Conservation (phyloP, 2,113 vertebrate genomes). For the Notiomystis cincta region DNA sequence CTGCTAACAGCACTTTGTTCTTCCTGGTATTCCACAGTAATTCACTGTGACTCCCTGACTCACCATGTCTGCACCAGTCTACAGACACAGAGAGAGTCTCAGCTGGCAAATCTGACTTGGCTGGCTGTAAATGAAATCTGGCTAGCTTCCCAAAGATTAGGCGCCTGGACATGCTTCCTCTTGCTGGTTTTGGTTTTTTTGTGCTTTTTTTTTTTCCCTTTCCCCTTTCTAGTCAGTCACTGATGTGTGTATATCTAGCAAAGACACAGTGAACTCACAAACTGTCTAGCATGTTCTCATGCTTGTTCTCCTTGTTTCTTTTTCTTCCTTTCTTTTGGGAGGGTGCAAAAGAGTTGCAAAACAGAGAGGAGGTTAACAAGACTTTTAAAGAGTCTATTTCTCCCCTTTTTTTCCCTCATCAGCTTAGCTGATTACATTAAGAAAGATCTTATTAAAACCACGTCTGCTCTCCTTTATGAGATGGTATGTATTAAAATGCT, state of each 20-base stretch:
- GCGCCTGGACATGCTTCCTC: conserved; percentile 38
- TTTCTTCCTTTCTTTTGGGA: neutral
- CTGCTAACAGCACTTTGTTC: conserved; percentile 71
- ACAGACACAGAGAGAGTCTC: conserved; percentile 50
- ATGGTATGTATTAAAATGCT: neutral
- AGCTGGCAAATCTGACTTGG: conserved; percentile 58
- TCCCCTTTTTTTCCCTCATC: neutral
- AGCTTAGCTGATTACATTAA: neutral
- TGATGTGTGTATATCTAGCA: conserved; percentile 66
- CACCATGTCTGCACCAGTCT: conserved; percentile 69
- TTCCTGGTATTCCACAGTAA: conserved; percentile 71
- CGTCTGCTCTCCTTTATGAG: neutral
- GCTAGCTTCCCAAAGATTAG: conserved; percentile 74
- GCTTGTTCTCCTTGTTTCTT: conserved; percentile 18
- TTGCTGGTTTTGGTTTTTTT: neutral
- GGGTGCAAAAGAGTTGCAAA: neutral
- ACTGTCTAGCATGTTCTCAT: conserved; percentile 54
- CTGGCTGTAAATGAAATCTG: conserved; percentile 72
- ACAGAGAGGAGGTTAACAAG: conserved; percentile 6
- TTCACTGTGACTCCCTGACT: conserved; percentile 71
- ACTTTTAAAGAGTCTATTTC: neutral
- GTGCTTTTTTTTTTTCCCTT: neutral
- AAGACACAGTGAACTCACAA: conserved; percentile 46
- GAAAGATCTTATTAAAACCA: neutral
- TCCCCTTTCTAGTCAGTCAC: conserved; percentile 68